Evolutionary conservation across 2,888 invertebrate species (phyloP), one percentile per base, ranked within the genome.

Genomic region (Mimas tiliae): DNA sequence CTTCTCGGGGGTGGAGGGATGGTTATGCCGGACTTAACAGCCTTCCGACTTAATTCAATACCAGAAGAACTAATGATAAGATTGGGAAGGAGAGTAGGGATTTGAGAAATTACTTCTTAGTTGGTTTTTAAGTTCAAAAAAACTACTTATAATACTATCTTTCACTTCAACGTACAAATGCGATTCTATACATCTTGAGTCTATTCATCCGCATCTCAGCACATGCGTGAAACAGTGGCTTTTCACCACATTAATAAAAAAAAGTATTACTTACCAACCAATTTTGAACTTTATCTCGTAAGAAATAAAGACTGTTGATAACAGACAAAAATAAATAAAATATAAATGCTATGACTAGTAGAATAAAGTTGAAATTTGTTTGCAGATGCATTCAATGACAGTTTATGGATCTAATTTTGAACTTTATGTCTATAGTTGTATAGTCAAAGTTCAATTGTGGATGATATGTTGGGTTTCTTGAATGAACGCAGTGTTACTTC

Each of bases 221-320:
- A 58, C 42, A 58, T 58, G 58, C 58, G 58, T 58, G 58, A 58
- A 58, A 58, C 38, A 42, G 19, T 58, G 58, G 38, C 58, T 58
- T 58, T 55, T 58, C 38, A 42, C 11, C 58, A 19, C 38, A 19
- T 0, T 2, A 55, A 11, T 34, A 12, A 9, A 38, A 8, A 55
- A 9, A 34, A 38, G 8, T 8, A 16, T 0, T 7, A 42, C 19
- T 3, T 19, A 12, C 11, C 42, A 58, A 21, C 4, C 11, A 12
- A 58, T 19, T 58, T 21, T 58, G 11, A 42, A 58, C 58, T 42
- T 12, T 58, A 58, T 42, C 0, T 19, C 0, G 0, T 12, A 11
- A 0, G 6, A 0, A 6, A 42, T 12, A 58, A 8, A 19, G 42
- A 38, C 3, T 12, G 9, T 16, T 16, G 6, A 55, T 9, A 4